Evolutionary conservation across 30 jellyfish, hydroid and myxozoan species (phyloP).

Genomic region (Aurelia aurita): DNA sequence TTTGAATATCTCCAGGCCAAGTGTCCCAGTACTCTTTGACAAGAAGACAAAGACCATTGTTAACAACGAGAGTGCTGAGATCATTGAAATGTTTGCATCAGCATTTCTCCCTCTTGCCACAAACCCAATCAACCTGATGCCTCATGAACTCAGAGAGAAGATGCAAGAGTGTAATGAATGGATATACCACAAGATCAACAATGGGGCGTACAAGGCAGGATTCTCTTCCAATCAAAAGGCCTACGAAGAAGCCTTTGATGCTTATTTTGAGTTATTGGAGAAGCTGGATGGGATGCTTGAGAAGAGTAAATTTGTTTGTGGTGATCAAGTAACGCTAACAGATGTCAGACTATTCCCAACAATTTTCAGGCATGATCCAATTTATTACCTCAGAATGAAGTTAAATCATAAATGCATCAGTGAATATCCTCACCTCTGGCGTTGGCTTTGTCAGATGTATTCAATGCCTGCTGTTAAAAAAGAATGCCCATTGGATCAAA

Average conservation of each 20-base stretch:
- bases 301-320: constrained; percentile 32
- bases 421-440: constrained; percentile 57
- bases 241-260: constrained; percentile 61
- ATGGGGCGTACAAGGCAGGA: constrained; percentile 76
- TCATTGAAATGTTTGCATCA: constrained; percentile 80
- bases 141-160: background rate
- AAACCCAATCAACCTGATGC: constrained; percentile 41
- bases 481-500: constrained; percentile 70
- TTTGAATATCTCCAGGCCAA: constrained; percentile 60
- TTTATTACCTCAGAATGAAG: constrained; percentile 57
- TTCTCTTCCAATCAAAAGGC: constrained; percentile 52
- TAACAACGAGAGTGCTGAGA: constrained; percentile 79
- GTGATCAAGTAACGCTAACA: constrained; percentile 48
- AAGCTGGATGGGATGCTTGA: constrained; percentile 45
- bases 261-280: constrained; percentile 44
- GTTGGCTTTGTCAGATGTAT: constrained; percentile 68
- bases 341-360: constrained; percentile 60
- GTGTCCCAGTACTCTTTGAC: constrained; percentile 91
- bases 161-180: constrained; percentile 66
- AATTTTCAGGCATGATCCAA: constrained; percentile 69
- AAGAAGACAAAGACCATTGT: constrained; percentile 87
- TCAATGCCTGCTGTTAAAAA: constrained; percentile 34
- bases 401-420: constrained; percentile 47
- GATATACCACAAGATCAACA: constrained; percentile 52
- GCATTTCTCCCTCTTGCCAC: constrained; percentile 69